phyloP scores from a whole-genome alignment of 2,888 invertebrate genomes.

The Leucoptera coffeella region DNA sequence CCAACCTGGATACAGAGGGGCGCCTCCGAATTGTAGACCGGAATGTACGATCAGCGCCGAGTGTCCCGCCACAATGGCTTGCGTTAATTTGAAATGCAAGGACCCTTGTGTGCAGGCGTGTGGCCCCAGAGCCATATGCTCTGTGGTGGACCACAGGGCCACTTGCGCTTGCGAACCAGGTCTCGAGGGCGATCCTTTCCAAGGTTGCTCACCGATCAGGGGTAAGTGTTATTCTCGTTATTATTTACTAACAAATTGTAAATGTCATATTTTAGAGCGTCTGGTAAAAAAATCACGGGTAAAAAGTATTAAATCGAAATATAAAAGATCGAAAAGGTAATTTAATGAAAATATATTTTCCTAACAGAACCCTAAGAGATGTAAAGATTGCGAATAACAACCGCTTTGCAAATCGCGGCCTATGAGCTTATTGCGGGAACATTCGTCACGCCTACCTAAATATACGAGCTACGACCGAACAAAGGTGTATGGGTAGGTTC shows the following conservation, averaged over 20 bases:
- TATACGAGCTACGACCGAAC: constrained; percentile 32
- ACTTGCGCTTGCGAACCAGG: constrained; percentile 57
- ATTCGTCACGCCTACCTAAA: constrained; percentile 35
- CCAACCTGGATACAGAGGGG: constrained; percentile 55
- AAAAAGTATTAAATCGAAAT: too few relatives aligned
- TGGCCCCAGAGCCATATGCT: constrained; percentile 51
- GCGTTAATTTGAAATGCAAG: constrained; percentile 56
- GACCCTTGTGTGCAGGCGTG: constrained; percentile 66
- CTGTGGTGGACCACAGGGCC: constrained; percentile 59
- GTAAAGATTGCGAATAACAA: constrained; percentile 29
- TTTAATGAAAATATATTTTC: too few relatives aligned
- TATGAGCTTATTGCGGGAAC: constrained; percentile 31
- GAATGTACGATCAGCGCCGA: constrained; percentile 65
- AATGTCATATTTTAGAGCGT: too few relatives aligned
- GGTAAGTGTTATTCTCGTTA: too few relatives aligned
- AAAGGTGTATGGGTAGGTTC: constrained; percentile 20
- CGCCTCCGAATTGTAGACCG: constrained; percentile 62
- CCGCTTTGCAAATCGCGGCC: constrained; percentile 45
- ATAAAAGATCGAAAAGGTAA: too few relatives aligned
- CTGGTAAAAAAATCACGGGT: too few relatives aligned
- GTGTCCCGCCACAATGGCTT: constrained; percentile 60
- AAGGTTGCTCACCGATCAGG: constrained; percentile 37
- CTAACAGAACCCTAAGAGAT: too few relatives aligned
- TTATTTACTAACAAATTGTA: too few relatives aligned
- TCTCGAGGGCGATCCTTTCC: constrained; percentile 59